phyloP scores from a whole-genome alignment of 2,797 vertebrate species.

The Tokudaia muenninki region DNA sequence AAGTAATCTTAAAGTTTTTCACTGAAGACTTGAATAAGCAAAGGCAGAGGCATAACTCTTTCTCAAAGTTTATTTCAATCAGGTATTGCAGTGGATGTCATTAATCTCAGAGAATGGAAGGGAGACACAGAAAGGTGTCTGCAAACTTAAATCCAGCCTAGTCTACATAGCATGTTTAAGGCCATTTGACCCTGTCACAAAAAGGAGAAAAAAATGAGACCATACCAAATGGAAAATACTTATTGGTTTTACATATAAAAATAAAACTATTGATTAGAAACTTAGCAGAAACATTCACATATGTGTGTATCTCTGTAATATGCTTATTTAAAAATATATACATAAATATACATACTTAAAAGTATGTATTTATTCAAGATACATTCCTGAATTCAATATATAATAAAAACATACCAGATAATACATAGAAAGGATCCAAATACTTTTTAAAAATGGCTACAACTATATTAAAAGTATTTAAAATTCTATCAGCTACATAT shows the following conservation, averaged over 20 bases:
- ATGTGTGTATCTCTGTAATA: not conserved
- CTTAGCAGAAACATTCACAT: not conserved
- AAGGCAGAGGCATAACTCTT: not conserved
- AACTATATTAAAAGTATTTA: not conserved
- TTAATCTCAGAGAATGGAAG: not conserved
- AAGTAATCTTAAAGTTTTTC: not conserved
- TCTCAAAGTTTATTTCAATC: not conserved
- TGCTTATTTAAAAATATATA: not conserved
- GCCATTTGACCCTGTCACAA: not conserved
- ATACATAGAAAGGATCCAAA: not conserved
- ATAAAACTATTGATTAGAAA: constrained; percentile 1
- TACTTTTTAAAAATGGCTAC: not conserved
- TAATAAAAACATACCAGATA: not conserved
- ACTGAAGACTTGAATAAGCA: not conserved
- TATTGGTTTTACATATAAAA: not conserved
- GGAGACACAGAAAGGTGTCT: not conserved
- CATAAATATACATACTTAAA: not conserved
- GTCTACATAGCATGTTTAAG: not conserved
- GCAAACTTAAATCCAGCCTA: not conserved
- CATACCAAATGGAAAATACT: not conserved
- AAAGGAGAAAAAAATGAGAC: not conserved
- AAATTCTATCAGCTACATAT: not conserved
- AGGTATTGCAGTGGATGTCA: not conserved
- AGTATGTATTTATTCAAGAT: not conserved
- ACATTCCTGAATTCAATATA: not conserved